A percentile compares a stretch with the other conserved stretches of the same genome.
phyloP scores from a whole-genome alignment of 1,140 invertebrate species.

The Pomacea maculata region DNA sequence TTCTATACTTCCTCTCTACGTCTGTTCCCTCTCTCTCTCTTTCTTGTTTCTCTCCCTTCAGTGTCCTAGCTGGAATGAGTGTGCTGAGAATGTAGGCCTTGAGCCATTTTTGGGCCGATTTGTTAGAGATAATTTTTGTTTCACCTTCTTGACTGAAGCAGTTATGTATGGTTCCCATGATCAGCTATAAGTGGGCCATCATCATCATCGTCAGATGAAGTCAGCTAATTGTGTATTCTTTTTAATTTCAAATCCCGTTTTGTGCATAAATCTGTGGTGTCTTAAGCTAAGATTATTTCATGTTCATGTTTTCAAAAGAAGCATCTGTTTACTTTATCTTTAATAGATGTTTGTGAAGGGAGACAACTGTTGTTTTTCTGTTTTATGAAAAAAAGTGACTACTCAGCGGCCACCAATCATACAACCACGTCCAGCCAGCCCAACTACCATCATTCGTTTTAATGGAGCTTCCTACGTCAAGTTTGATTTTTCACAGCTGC shows the following conservation, averaged over 20 bases:
- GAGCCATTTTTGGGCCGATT: neutral
- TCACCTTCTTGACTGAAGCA: neutral
- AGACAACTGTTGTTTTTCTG: neutral
- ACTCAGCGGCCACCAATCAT: constrained; percentile 14
- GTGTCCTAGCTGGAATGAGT: neutral
- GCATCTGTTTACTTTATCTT: too few relatives aligned
- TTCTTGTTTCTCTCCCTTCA: neutral
- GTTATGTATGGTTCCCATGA: neutral
- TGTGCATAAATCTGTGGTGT: neutral
- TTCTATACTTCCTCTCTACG: neutral
- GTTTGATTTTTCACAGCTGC: constrained; percentile 37
- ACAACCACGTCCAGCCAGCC: neutral
- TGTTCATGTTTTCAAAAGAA: too few relatives aligned
- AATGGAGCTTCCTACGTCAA: constrained; percentile 39
- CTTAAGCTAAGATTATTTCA: too few relatives aligned
- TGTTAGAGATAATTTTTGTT: neutral
- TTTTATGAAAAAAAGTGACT: neutral
- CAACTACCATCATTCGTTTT: constrained; percentile 40
- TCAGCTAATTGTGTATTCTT: too few relatives aligned
- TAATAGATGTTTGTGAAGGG: neutral
- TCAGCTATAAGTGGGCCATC: neutral
- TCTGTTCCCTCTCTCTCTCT: constrained; percentile 3
- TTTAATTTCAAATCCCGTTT: too few relatives aligned
- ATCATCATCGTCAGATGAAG: neutral
- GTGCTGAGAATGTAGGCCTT: neutral